Conservation (phyloP, 2,113 vertebrate genomes). For the Symphodus melops region DNA sequence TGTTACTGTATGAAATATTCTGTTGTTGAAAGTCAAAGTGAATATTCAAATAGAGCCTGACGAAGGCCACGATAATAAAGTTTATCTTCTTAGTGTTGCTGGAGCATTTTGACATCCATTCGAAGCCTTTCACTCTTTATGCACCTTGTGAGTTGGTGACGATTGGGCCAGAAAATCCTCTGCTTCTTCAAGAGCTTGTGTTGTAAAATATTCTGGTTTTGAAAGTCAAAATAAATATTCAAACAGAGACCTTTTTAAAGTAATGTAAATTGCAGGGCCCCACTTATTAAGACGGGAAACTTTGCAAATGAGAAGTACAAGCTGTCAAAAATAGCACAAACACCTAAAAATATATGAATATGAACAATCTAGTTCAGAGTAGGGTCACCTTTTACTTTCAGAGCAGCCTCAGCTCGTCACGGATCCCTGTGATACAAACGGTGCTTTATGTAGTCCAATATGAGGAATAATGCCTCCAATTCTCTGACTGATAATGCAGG, state of each 20-base stretch:
- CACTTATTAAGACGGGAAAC: constrained; percentile 2
- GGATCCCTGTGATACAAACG: not conserved
- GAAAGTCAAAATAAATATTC: constrained; percentile 19
- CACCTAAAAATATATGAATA: constrained; percentile 19
- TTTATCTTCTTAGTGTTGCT: too few relatives aligned
- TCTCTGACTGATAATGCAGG: constrained; percentile 25
- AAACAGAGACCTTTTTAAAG: constrained; percentile 4
- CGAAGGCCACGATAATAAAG: too few relatives aligned
- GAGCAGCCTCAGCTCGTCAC: not conserved
- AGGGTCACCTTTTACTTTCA: not conserved
- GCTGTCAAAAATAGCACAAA: constrained; percentile 7
- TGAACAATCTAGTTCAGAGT: not conserved
- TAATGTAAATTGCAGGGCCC: not conserved
- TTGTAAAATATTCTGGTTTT: not conserved
- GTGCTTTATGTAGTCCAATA: constrained; percentile 14
- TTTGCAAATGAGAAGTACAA: constrained; percentile 8
- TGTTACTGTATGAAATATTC: too few relatives aligned
- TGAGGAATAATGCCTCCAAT: constrained; percentile 20
- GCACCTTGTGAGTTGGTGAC: too few relatives aligned
- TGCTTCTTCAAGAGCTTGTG: not conserved
- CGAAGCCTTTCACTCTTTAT: too few relatives aligned
- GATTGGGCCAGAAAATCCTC: too few relatives aligned
- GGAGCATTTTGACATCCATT: too few relatives aligned
- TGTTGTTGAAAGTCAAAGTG: too few relatives aligned
- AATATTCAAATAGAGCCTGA: too few relatives aligned